A percentile compares a stretch with the other conserved stretches of the same genome.
Conservation (phyloP, 2,888 invertebrate species). For the Drosophila emarginata region DNA sequence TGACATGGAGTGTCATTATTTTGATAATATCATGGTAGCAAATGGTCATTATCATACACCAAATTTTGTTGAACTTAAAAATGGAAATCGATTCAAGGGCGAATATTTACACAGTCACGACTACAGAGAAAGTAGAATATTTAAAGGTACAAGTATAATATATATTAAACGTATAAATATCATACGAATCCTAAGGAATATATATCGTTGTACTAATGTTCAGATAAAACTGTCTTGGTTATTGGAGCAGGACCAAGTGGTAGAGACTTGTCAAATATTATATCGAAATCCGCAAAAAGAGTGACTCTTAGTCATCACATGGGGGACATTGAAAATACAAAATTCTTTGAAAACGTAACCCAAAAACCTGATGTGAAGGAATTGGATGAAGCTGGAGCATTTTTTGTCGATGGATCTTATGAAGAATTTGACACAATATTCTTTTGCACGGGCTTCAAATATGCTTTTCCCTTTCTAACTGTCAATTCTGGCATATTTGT, state of each 20-base stretch:
- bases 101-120: conserved; percentile 89
- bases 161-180: no score
- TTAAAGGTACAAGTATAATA: conserved; percentile 80
- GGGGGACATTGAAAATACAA: conserved; percentile 85
- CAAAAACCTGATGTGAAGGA: conserved; percentile 86
- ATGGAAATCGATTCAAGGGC: conserved; percentile 86
- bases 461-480: conserved; percentile 90
- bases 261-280: conserved; percentile 88
- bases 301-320: conserved; percentile 89
- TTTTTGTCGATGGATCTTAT: conserved; percentile 87
- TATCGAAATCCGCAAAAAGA: conserved; percentile 85
- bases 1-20: conserved; percentile 82
- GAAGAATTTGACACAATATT: conserved; percentile 88
- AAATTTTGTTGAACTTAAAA: conserved; percentile 87
- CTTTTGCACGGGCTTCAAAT: conserved; percentile 91
- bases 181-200: no score
- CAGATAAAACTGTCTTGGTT: conserved; percentile 87
- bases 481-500: conserved; percentile 87
- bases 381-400: conserved; percentile 83
- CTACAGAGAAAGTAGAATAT: conserved; percentile 89
- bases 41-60: conserved; percentile 94
- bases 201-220: neutral
- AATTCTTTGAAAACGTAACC: conserved; percentile 87
- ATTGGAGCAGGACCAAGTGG: conserved; percentile 95
- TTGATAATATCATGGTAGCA: conserved; percentile 91